phyloP scores from a whole-genome alignment of 2,888 invertebrate species.

The Habrosyne pyritoides region DNA sequence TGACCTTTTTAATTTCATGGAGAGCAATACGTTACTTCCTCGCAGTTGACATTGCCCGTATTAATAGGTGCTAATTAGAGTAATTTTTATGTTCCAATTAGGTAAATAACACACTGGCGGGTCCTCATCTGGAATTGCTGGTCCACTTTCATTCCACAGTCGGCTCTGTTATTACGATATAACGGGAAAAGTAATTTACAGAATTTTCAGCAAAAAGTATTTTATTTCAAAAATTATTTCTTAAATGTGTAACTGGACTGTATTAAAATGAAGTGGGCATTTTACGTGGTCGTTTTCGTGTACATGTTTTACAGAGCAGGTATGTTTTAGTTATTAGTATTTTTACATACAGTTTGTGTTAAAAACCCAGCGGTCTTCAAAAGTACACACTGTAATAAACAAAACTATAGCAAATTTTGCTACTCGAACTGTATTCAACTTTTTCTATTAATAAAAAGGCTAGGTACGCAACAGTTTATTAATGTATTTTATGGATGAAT shows the following conservation, averaged over 20 bases:
- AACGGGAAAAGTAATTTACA: background rate
- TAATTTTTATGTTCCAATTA: slow-evolving; percentile 42
- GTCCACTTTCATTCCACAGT: slow-evolving; percentile 29
- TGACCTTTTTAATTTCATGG: slow-evolving; percentile 50
- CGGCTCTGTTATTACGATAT: background rate
- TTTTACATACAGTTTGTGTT: no score
- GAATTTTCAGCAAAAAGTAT: background rate
- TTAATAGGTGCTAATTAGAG: slow-evolving; percentile 31
- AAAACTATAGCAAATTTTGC: no score
- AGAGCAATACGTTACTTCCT: slow-evolving; percentile 41
- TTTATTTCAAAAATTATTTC: background rate
- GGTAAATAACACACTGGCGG: slow-evolving; percentile 21
- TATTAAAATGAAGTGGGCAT: slow-evolving; percentile 62
- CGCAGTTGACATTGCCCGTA: slow-evolving; percentile 40
- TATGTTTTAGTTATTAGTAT: no score
- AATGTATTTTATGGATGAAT: no score
- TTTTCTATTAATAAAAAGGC: no score
- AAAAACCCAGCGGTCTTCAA: no score
- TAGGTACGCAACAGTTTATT: no score
- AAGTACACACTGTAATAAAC: no score
- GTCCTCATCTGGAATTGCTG: slow-evolving; percentile 5
- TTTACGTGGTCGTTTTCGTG: slow-evolving; percentile 58
- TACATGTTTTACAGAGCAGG: slow-evolving; percentile 67
- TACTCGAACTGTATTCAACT: no score
- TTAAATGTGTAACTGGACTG: background rate